Conservation (phyloP, 92 coral and sea anemone species). For the Actinernus sp. region DNA sequence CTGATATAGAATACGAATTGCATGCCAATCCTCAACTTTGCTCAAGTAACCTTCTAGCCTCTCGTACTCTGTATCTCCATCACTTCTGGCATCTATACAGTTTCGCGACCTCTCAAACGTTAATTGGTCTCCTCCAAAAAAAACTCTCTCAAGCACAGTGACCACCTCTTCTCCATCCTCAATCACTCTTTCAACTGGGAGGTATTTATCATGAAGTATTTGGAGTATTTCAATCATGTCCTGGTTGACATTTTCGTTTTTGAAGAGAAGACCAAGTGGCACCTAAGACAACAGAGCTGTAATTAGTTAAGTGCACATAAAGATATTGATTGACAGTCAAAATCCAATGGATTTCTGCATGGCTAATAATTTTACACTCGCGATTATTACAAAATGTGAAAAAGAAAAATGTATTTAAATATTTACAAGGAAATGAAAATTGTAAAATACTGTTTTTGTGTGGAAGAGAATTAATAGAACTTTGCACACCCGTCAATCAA, state of each 20-base stretch:
- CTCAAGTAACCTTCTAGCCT: constrained; percentile 36
- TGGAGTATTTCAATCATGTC: constrained; percentile 56
- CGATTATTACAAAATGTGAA: no score
- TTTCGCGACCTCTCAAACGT: constrained; percentile 27
- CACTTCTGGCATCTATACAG: constrained; percentile 15
- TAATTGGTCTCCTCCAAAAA: constrained; percentile 43
- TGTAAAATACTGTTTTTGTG: no score
- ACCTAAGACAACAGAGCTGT: no score
- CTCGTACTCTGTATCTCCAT: constrained; percentile 31
- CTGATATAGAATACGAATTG: constrained; percentile 48
- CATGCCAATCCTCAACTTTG: constrained; percentile 66
- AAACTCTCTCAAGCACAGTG: not conserved
- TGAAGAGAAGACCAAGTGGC: constrained; percentile 47
- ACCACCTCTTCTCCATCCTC: constrained; percentile 3
- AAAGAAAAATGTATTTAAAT: no score
- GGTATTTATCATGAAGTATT: constrained; percentile 38
- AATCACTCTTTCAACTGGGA: constrained; percentile 6
- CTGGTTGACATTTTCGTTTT: constrained; percentile 46
- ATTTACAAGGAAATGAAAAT: no score
- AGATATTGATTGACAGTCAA: no score
- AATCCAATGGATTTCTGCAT: no score
- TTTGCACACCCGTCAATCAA: no score
- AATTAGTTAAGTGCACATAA: no score
- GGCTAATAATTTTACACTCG: no score
- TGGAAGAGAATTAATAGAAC: no score